Conservation (phyloP, 2,888 invertebrate species). For the Agrochola litura region DNA sequence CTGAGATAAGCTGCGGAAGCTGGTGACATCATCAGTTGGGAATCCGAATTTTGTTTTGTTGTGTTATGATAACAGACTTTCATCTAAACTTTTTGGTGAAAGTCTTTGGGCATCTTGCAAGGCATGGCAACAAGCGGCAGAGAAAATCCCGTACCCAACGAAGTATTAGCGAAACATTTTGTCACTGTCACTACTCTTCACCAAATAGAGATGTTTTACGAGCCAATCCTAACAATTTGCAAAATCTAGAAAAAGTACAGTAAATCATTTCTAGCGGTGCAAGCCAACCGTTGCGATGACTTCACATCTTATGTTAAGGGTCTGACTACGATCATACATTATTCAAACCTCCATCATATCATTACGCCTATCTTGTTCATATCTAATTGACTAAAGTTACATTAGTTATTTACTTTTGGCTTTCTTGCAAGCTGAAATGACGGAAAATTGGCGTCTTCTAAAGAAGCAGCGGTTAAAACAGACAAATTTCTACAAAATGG, state of each 20-base stretch:
- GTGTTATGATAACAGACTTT: neutral
- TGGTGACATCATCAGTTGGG: slow-evolving; percentile 6
- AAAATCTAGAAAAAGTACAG: slow-evolving; percentile 26
- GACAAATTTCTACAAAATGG: neutral
- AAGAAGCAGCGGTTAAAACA: neutral
- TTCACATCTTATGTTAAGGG: neutral
- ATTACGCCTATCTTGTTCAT: neutral
- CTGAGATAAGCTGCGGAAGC: neutral
- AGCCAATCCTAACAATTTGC: slow-evolving; percentile 6
- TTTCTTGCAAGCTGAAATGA: too few relatives aligned
- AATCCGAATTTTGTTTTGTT: neutral
- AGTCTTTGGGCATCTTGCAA: neutral
- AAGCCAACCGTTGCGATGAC: neutral
- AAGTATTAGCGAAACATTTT: neutral
- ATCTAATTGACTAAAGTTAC: neutral
- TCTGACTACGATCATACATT: neutral
- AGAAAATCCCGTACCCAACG: neutral
- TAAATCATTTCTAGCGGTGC: slow-evolving; percentile 16
- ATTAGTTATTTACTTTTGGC: neutral
- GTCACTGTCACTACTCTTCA: neutral
- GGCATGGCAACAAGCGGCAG: neutral
- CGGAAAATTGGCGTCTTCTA: neutral
- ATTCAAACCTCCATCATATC: neutral
- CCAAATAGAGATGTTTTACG: neutral
- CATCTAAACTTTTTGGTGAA: neutral